Base-by-base conservation (phyloP, 2,888 invertebrate genomes). In the Nomada ruficornis region DNA sequence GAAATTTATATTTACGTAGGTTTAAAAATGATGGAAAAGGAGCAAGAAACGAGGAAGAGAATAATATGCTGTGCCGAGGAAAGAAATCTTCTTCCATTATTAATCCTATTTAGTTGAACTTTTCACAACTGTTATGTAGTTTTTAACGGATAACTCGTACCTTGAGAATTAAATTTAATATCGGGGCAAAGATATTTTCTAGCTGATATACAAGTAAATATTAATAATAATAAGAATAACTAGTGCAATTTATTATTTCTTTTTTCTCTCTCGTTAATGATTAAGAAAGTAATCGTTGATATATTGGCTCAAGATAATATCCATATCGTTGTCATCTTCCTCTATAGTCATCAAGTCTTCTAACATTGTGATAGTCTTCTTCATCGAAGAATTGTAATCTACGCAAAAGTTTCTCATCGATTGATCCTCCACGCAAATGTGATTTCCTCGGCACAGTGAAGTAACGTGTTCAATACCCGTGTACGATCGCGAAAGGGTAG, bases 371-470 rank as follows among this genome's bases (percentile, higher is more conserved):
- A 20, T 29, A 29, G 52, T 20, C 4, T 65, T 52, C 9, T n/a
- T n/a, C n/a, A 7, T 9, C 13, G n/a, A 7, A 9, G n/a, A 52
- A 36, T n/a, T 11, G n/a, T 52, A 52, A 67, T 54, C 29, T 20
- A 9, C 18, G 9, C 2, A 20, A 1, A 36, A 64, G 47, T 18
- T 36, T 20, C 10, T 13, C 20, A 57, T 23, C 57, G 23, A 57
- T 57, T 57, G 20, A 57, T 57, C 57, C 57, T 57, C 23, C 26
- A 23, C 9, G 11, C 15, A 62, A n/a, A 26, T 65, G 23, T 23
- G 52, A 18, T 47, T 62, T 65, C 36, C 59, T 74, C 59, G 59
- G 67, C 74, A 23, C 52, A 23, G 74, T 15, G 0, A 42, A 55
- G 18, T 9, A 55, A 42, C 42, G 55, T 55, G 26, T 44, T 13